Conservation (phyloP, 2,888 invertebrate species). For the Ophioninae sp. region DNA sequence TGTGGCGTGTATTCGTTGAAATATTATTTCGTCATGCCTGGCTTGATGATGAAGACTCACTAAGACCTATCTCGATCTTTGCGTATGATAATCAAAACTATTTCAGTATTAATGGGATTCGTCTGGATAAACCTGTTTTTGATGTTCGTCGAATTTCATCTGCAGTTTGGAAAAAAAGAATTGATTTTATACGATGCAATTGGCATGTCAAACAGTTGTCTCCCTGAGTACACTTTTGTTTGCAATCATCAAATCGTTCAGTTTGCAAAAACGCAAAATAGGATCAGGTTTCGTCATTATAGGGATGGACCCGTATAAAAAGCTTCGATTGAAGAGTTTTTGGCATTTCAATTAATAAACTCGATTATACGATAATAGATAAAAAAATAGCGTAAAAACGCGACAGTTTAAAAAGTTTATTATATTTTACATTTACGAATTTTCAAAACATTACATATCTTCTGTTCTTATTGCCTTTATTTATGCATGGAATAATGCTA, state of each 20-base stretch:
- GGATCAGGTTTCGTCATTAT: too few species aligned
- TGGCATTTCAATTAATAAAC: too few species aligned
- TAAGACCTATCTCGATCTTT: constrained; percentile 62
- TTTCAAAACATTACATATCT: too few species aligned
- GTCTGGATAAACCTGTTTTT: constrained; percentile 58
- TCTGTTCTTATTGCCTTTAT: too few species aligned
- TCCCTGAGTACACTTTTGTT: constrained; percentile 2
- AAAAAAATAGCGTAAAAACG: too few species aligned
- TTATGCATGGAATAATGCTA: too few species aligned
- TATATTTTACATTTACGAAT: too few species aligned
- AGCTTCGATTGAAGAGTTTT: too few species aligned
- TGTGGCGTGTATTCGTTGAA: not conserved
- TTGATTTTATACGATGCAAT: constrained; percentile 11
- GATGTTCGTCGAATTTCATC: constrained; percentile 32
- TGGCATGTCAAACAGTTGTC: constrained; percentile 20
- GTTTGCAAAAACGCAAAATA: not conserved
- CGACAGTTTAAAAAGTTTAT: too few species aligned
- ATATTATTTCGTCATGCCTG: constrained; percentile 10
- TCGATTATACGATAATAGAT: too few species aligned
- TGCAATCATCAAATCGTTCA: not conserved
- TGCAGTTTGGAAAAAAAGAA: constrained; percentile 1
- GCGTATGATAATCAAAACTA: constrained; percentile 36
- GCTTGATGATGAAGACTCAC: constrained; percentile 39
- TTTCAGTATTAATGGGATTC: constrained; percentile 46
- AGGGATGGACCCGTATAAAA: too few species aligned